Percentiles rank a stretch among this genome's conserved stretches.
Evolutionary conservation across 2,797 vertebrate species (phyloP).

Genomic region (Pseudochaenichthys georgianus): DNA sequence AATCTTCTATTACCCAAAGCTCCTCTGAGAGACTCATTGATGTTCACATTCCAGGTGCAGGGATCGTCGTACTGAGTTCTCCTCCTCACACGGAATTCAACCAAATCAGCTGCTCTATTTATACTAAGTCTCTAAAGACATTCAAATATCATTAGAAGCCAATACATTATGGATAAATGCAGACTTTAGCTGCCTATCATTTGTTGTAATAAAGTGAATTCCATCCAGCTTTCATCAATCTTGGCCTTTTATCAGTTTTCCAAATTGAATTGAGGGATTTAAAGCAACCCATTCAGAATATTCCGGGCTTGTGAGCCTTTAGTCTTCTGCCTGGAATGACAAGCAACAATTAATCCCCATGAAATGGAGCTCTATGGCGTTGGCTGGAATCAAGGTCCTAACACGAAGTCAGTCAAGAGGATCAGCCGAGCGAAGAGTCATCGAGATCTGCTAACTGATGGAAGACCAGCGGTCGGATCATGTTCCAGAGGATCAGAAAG

Average conservation of each 20-base stretch:
- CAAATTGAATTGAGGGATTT: slow-evolving; percentile 76
- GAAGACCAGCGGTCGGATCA: slow-evolving; percentile 30
- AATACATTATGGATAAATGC: slow-evolving; percentile 63
- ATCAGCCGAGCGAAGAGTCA: slow-evolving; percentile 40
- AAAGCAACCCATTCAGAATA: slow-evolving; percentile 69
- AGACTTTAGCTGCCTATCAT: slow-evolving; percentile 40
- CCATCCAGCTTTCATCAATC: slow-evolving; percentile 65
- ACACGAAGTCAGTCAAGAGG: slow-evolving; percentile 74
- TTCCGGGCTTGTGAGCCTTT: slow-evolving; percentile 55
- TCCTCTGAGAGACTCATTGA: slow-evolving; percentile 34
- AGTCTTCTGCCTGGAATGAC: slow-evolving; percentile 68
- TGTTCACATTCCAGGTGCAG: slow-evolving; percentile 45
- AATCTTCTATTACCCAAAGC: slow-evolving; percentile 51
- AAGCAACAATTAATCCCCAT: slow-evolving; percentile 73
- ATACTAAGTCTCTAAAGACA: slow-evolving; percentile 36
- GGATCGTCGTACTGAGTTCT: slow-evolving; percentile 41
- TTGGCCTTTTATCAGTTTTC: slow-evolving; percentile 71
- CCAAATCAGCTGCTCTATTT: slow-evolving; percentile 43
- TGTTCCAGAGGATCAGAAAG: slow-evolving; percentile 32
- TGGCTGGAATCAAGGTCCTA: slow-evolving; percentile 72
- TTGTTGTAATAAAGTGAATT: slow-evolving; percentile 71
- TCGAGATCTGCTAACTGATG: slow-evolving; percentile 41
- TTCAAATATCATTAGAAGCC: slow-evolving; percentile 59
- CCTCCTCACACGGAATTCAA: slow-evolving; percentile 33
- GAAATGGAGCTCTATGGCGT: slow-evolving; percentile 73